A percentile compares a stretch with the other conserved stretches of the same genome.
Conservation (phyloP, 35 echinoderm and acorn worm genomes). For the Hemicentrotus pulcherrimus region DNA sequence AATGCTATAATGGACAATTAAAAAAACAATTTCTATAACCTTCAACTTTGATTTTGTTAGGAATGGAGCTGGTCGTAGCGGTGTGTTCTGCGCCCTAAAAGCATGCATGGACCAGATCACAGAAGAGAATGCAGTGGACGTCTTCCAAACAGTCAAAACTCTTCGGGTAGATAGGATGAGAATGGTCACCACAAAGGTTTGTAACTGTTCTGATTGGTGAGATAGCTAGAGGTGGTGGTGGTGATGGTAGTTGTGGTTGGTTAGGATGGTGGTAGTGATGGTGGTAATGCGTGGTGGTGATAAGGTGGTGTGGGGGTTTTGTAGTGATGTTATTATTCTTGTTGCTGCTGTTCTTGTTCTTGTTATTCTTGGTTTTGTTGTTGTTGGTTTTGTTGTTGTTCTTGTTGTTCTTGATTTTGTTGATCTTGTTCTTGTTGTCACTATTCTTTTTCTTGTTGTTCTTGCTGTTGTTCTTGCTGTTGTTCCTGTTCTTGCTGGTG, state of each 20-base stretch:
- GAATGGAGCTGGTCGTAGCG: slow-evolving; percentile 61
- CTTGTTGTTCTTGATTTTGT: too few species aligned
- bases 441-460: too few species aligned
- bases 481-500: neutral
- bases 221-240: neutral
- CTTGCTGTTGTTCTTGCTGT: neutral
- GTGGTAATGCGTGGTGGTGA: neutral
- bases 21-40: neutral
- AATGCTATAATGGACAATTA: neutral
- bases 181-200: slow-evolving; percentile 27
- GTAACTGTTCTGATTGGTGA: neutral
- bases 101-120: slow-evolving; percentile 58
- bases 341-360: too few species aligned
- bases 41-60: neutral
- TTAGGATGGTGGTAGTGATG: neutral
- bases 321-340: too few species aligned
- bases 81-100: slow-evolving; percentile 60
- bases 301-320: too few species aligned
- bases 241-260: neutral
- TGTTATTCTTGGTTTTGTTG: too few species aligned
- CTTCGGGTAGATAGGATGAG: slow-evolving; percentile 44
- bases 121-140: slow-evolving; percentile 53
- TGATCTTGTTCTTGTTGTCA: too few species aligned
- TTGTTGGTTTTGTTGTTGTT: too few species aligned
- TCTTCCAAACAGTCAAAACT: slow-evolving; percentile 66